Evolutionary conservation across 2,113 vertebrate genomes (phyloP).

Genomic region (Psilopogon haemacephalus): DNA sequence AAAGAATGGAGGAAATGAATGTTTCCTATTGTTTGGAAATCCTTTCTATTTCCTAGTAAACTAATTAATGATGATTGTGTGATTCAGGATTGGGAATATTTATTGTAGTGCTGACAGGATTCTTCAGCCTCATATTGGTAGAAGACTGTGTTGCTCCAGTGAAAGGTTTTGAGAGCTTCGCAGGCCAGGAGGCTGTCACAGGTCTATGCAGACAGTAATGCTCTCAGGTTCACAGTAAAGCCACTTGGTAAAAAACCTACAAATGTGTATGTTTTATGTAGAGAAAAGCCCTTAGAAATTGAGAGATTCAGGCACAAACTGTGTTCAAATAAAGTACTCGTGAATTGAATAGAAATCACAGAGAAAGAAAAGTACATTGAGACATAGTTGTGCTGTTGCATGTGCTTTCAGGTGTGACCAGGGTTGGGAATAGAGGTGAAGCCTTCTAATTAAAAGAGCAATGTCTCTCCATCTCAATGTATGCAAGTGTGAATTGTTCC

Average conservation of each 20-base stretch:
- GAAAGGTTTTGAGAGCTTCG: background rate
- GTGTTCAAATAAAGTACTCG: background rate
- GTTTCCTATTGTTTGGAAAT: conserved; percentile 16
- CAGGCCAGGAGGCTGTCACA: background rate
- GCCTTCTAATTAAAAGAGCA: conserved; percentile 25
- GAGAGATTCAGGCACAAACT: background rate
- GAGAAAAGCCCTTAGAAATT: background rate
- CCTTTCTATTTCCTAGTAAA: background rate
- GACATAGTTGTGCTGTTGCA: background rate
- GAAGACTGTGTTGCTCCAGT: background rate
- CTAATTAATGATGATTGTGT: background rate
- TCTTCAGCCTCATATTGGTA: background rate
- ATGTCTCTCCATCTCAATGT: background rate
- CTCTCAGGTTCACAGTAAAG: background rate
- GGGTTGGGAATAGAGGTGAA: conserved; percentile 15
- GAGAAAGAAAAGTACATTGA: background rate
- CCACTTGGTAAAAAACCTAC: background rate
- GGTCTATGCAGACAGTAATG: fast-evolving
- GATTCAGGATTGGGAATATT: background rate
- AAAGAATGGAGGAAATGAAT: background rate
- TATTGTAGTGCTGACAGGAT: background rate
- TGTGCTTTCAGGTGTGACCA: background rate
- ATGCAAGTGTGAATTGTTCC: background rate
- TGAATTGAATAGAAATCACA: background rate
- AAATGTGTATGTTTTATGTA: background rate